Conservation (phyloP, 2,113 vertebrate species). For the Fregata magnificens region DNA sequence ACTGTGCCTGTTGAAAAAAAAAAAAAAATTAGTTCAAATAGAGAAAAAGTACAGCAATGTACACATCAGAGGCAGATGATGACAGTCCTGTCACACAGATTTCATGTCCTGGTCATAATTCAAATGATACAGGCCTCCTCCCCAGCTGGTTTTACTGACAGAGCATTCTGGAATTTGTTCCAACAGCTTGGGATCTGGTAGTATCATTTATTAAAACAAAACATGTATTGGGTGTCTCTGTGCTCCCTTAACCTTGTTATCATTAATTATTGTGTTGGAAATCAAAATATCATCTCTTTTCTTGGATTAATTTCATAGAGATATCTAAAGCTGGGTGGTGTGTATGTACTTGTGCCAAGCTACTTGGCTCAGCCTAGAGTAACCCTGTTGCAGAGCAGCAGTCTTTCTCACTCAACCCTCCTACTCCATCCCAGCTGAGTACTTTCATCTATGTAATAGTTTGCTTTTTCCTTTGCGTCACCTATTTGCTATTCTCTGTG, state of each 20-base stretch:
- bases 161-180: background rate
- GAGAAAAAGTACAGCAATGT: background rate
- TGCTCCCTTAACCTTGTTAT: background rate
- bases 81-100: background rate
- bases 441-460: background rate
- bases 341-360: background rate
- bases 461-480: conserved; percentile 13
- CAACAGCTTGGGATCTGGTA: background rate
- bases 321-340: background rate
- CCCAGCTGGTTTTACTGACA: background rate
- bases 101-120: background rate
- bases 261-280: background rate
- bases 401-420: background rate
- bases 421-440: background rate
- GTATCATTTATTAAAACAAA: background rate
- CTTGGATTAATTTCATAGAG: background rate
- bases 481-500: background rate
- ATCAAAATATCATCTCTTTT: background rate
- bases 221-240: background rate
- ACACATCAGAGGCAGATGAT: background rate
- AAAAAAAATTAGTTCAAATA: background rate
- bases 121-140: background rate
- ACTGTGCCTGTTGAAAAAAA: background rate
- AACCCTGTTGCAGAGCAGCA: conserved; percentile 8
- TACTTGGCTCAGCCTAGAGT: background rate